Percentiles rank a stretch among this genome's conserved stretches.
Conservation (phyloP, 2,113 vertebrate species). For the Takifugu flavidus region DNA sequence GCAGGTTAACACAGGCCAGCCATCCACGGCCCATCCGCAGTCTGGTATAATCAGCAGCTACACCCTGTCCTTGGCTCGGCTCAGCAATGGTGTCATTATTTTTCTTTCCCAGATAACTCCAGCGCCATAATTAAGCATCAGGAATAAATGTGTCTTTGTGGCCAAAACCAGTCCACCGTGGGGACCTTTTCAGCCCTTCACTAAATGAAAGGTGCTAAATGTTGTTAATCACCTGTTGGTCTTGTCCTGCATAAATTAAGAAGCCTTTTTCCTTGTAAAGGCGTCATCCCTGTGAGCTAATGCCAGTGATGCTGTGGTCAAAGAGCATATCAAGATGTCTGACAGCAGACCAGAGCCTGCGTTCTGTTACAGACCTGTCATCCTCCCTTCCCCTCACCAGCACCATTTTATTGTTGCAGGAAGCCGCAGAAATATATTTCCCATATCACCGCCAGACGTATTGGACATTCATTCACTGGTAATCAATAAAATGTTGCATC, state of each 20-base stretch:
- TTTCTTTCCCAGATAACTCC: conserved; percentile 29
- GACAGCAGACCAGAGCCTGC: not conserved
- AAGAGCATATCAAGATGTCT: not conserved
- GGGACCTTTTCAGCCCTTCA: conserved; percentile 22
- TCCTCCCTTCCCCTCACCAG: not conserved
- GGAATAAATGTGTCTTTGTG: conserved; percentile 19
- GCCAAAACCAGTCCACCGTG: conserved; percentile 4
- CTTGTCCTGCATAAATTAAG: conserved; percentile 9
- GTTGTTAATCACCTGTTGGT: not conserved
- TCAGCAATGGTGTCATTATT: conserved; percentile 40
- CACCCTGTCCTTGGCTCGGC: conserved; percentile 52
- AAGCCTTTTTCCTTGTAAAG: not conserved
- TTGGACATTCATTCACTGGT: no score
- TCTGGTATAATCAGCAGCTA: conserved; percentile 24
- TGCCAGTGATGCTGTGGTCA: not conserved
- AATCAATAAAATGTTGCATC: not conserved
- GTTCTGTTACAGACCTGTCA: not conserved
- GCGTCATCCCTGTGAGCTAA: not conserved
- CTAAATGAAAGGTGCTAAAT: conserved; percentile 7
- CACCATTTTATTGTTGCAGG: not conserved
- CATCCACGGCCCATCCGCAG: conserved; percentile 2
- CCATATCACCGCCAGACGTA: no score
- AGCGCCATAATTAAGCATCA: conserved; percentile 34
- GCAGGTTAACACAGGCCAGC: not conserved
- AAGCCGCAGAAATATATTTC: no score